A percentile compares a stretch with the other conserved stretches of the same genome.
Conservation (phyloP, 1,140 invertebrate genomes). For the Meloidogyne floridensis region DNA sequence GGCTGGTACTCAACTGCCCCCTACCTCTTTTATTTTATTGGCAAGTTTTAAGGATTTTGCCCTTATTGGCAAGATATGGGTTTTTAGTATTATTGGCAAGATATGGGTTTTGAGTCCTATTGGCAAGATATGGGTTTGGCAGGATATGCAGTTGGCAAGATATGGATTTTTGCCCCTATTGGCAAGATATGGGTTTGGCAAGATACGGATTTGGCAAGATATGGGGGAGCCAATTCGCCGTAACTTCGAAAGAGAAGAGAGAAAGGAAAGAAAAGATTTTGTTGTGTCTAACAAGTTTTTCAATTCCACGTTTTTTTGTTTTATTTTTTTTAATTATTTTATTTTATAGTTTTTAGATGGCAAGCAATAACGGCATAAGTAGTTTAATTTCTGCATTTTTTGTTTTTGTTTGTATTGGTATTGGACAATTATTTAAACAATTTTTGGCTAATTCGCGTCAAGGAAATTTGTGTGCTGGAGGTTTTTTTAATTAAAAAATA, state of each 20-base stretch:
- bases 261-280: not conserved
- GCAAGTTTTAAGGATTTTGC: too few species aligned
- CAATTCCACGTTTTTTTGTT: not conserved
- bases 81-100: too few species aligned
- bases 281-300: not conserved
- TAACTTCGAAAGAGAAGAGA: not conserved
- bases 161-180: too few species aligned
- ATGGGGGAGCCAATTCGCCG: too few species aligned
- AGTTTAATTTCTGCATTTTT: conserved; percentile 46
- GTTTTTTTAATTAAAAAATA: conserved; percentile 19
- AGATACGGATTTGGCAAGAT: too few species aligned
- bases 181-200: too few species aligned
- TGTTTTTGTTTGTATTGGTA: conserved; percentile 29
- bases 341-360: not conserved
- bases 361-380: conserved; percentile 43
- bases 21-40: too few species aligned
- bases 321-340: not conserved
- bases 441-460: conserved; percentile 44
- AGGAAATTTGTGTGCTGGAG: conserved; percentile 50
- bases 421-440: conserved; percentile 54
- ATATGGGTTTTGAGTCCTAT: too few species aligned
- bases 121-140: too few species aligned
- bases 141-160: too few species aligned
- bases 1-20: too few species aligned
- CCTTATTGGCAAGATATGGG: too few species aligned